Evolutionary conservation across 2,888 invertebrate species (phyloP), one percentile per base, ranked within the genome.

Genomic region (Heliconius erato): DNA sequence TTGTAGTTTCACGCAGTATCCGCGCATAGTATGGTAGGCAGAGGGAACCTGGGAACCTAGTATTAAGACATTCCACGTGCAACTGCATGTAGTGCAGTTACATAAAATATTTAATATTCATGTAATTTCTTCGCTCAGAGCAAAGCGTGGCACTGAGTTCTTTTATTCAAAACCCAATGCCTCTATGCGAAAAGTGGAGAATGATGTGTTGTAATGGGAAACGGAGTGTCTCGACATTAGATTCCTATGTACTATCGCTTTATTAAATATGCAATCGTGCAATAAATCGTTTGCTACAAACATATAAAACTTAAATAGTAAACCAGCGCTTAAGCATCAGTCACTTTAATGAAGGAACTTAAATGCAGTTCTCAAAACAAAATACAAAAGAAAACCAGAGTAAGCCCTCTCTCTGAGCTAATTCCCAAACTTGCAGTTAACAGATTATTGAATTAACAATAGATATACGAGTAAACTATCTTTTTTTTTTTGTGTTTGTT

Each of bases 401-500:
- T 79, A 83, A 82, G 78, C 79, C 81, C 81, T 74, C 79, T 83
- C 83, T 74, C 76, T 71, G 71, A 83, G 74, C 32, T 84, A 79
- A 84, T 81, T 72, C 74, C 54, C 63, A 82, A 81, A 82, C 82
- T 84, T 79, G 80, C 84, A 63, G 74, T 78, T 82, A 84, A 84
- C 80, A 82, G 83, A 82, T 86, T 85, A 87, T 84, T 86, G 84
- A 86, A 87, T 86, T 86, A 87, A 85, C 86, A 85, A 84, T 84
- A 86, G 94, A 80, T 93, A 16, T 44, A 49, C 44, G 72, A 72
- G 92, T 86, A 84, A 85, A 82, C 85, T 85, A 84, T 92, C 94
- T 40, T 92, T 94, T 82, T 92, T 90, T 35, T 3, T 79, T 74
- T 68, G 40, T 63, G 26, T 65, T 69, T 19, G 35, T 19, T 74